Evolutionary conservation across 2,113 vertebrate genomes (phyloP).

Genomic region (Physeter macrocephalus): DNA sequence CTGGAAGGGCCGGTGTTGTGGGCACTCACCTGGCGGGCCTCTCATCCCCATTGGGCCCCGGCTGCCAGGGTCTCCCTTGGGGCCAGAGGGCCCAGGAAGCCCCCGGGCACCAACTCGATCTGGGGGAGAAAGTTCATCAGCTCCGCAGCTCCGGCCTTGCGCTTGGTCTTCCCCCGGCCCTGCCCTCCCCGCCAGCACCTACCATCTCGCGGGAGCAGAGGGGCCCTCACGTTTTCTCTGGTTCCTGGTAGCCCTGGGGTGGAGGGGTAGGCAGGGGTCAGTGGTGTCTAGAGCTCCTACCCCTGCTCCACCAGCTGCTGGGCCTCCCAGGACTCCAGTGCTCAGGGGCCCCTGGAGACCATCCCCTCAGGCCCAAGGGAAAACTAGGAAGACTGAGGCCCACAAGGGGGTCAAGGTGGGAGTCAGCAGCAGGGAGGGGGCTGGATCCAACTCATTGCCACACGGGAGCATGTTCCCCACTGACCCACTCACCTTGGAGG

Average conservation of each 20-base stretch:
- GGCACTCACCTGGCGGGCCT: slow-evolving; percentile 88
- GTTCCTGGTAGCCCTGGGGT: slow-evolving; percentile 40
- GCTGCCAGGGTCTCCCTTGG: slow-evolving; percentile 84
- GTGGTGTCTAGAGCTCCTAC: background rate
- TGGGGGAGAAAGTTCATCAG: background rate
- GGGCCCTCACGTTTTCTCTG: slow-evolving; percentile 7
- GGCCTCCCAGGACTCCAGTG: background rate
- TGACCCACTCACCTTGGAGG: slow-evolving; percentile 75
- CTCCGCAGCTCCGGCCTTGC: background rate
- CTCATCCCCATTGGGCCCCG: slow-evolving; percentile 83
- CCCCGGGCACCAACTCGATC: slow-evolving; percentile 36
- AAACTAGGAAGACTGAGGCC: background rate
- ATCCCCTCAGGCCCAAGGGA: background rate
- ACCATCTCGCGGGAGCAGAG: slow-evolving; percentile 44
- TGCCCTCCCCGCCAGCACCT: background rate
- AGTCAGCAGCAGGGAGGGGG: background rate
- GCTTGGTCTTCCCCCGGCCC: accelerated
- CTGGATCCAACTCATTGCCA: background rate
- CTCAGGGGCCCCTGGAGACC: background rate
- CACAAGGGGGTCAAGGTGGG: background rate
- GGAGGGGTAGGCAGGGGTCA: background rate
- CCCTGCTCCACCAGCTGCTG: background rate
- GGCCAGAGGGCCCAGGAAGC: slow-evolving; percentile 79
- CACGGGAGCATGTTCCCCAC: background rate
- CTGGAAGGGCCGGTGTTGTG: too few species aligned